Conservation (phyloP, 2,888 invertebrate genomes). For the Blera fallax region DNA sequence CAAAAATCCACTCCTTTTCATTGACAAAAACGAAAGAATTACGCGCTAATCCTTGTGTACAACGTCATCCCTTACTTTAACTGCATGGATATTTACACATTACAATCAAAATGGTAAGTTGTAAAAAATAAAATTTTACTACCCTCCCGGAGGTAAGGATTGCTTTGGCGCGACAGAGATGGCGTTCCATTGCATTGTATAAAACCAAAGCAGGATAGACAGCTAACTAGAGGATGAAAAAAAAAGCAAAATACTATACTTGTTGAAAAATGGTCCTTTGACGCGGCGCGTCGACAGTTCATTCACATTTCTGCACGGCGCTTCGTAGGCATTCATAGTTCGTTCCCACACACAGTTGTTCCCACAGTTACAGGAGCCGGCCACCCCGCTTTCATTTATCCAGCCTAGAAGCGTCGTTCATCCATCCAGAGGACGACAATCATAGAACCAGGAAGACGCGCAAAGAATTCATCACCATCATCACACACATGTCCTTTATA, state of each 20-base stretch:
- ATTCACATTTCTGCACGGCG: slow-evolving; percentile 64
- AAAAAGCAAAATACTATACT: slow-evolving; percentile 70
- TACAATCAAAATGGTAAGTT: slow-evolving; percentile 78
- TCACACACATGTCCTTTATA: slow-evolving; percentile 51
- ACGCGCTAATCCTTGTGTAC: slow-evolving; percentile 56
- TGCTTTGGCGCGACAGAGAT: slow-evolving; percentile 25
- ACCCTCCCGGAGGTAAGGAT: slow-evolving; percentile 35
- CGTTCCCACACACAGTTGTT: slow-evolving; percentile 55
- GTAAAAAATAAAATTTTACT: slow-evolving; percentile 69
- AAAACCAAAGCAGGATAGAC: slow-evolving; percentile 32
- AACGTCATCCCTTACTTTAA: slow-evolving; percentile 42
- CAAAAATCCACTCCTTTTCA: slow-evolving; percentile 40
- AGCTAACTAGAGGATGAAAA: slow-evolving; percentile 3
- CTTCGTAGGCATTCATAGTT: slow-evolving; percentile 70
- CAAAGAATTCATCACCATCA: slow-evolving; percentile 50
- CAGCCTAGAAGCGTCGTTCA: slow-evolving; percentile 41
- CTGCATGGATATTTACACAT: slow-evolving; percentile 72
- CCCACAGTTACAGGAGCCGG: slow-evolving; percentile 47
- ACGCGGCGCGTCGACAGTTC: slow-evolving; percentile 59
- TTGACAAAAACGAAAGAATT: slow-evolving; percentile 52
- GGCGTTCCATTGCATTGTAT: slow-evolving; percentile 14
- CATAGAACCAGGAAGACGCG: slow-evolving; percentile 57
- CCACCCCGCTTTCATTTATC: neutral
- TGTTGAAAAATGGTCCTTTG: slow-evolving; percentile 61
- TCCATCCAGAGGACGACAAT: slow-evolving; percentile 43